These are phyloP conservation scores for Rhinogobius similis DNA, from an alignment of 2,113 vertebrate species.

Conservation along the genomic window DNA sequence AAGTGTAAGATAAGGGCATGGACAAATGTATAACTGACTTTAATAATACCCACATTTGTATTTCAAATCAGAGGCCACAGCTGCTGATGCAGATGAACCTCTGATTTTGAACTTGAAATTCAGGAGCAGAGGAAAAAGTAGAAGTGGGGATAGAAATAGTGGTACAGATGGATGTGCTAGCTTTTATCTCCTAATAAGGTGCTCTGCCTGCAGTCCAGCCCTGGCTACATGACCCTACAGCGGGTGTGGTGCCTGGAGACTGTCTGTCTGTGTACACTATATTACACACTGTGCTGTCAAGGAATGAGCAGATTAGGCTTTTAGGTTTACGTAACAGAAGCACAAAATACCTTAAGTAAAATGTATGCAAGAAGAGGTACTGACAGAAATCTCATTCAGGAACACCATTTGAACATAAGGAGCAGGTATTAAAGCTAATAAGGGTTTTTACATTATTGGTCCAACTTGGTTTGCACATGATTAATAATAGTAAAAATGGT, in stretches of 20 bases:
- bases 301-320: conserved; percentile 11
- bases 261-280: conserved; percentile 57
- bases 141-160: conserved; percentile 13
- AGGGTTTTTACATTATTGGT: neutral
- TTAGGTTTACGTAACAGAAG: neutral
- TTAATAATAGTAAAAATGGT: too few relatives aligned
- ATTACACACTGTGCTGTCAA: conserved; percentile 39
- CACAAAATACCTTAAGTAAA: neutral
- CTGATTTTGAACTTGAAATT: conserved; percentile 26
- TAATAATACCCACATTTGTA: conserved; percentile 13
- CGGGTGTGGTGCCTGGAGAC: conserved; percentile 71
- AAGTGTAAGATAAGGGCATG: neutral
- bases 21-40: conserved; percentile 4
- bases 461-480: too few relatives aligned
- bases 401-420: neutral
- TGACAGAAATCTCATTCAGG: neutral
- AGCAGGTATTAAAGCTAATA: neutral
- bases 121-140: conserved; percentile 19
- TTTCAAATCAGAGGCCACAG: conserved; percentile 19
- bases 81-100: neutral
- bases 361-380: neutral
- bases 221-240: conserved; percentile 59
- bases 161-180: conserved; percentile 34
- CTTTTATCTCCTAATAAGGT: conserved; percentile 79
- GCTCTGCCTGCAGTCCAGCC: conserved; percentile 58